Base-by-base conservation (phyloP, 2,888 invertebrate species). In the Hipparchia sbordonii region DNA sequence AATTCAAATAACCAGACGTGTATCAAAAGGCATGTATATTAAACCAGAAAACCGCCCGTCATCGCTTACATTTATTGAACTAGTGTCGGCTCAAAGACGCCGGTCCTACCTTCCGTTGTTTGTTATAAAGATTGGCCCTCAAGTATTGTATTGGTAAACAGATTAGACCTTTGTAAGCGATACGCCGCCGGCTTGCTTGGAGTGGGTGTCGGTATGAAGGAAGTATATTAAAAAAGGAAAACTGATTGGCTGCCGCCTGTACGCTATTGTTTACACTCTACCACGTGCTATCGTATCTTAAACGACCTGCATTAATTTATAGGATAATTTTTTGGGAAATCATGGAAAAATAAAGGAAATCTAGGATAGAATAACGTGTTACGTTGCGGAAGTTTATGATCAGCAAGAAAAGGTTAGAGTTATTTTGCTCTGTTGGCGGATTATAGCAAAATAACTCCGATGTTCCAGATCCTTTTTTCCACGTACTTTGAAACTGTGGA, bases 91-190 rank as follows among this genome's bases (percentile, higher is more conserved):
- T 78, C 80, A 83, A 84, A 83, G 82, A 78, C 76, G 76, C 78
- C 78, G 78, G 57, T 52, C 33, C 59, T 65, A 69, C 71, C 78
- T 77, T 71, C 78, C 72, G 76, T 75, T 76, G 85, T 87, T 89
- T 87, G 85, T 84, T 86, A 81, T 83, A 59, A 70, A 77, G 82
- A 81, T 82, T 82, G 82, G 82, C 80, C 79, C 74, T 80, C 80
- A 77, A 78, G 81, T 85, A 87, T 90, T 88, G 85, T 90, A 90
- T 90, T 89, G 86, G 87, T 92, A 91, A 91, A 90, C 87, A 89
- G 87, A 91, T 92, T 90, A 90, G 83, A 83, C 85, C 88, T 90
- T 88, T 91, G 92, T 84, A 91, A 92, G 80, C 79, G 90, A 92
- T 92, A 90, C 77, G 85, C 87, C 86, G 87, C 81, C 84, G 48